Base-by-base conservation (phyloP, 1,140 invertebrate genomes). In the Cydia amplana region DNA sequence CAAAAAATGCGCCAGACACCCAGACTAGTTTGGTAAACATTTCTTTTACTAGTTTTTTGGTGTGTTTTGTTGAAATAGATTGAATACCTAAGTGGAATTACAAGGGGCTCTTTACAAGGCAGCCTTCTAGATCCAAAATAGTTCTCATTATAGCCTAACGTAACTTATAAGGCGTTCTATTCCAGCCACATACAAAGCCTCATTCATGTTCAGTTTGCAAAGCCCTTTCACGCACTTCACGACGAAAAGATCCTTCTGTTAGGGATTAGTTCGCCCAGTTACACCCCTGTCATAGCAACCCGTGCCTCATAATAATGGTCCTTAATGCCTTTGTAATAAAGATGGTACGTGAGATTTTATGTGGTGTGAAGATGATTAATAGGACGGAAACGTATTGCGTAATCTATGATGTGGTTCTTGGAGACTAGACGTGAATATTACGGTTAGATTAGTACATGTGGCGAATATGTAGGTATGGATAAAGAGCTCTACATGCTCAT, bases 251-350 rank as follows among this genome's bases (percentile, higher is more conserved):
- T 60, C 20, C 55, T 60, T 23, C 18, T 20, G 55, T 4, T 23
- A n/a, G 20, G 55, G 55, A 60, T 60, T 60, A 60, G 7, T 60
- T n/a, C 49, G n/a, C 51, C n/a, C 10, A 5, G 51, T n/a, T 55
- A 55, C 51, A 18, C 46, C 46, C 36, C 36, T 49, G 12, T 46
- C 43, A 16, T 7, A 7, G 46, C 14, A 14, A 49, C 6, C 12
- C 16, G 16, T n/a, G 9, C 46, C 51, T n/a, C 51, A 9, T 55
- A 55, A 55, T 49, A 55, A 55, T 20, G 5, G n/a, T 60, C 23
- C 55, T 60, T 60, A 60, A 60, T 18, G 55, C 20, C 20, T 60
- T 60, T 10, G 55, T 60, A 60, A 60, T 60, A 60, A 60, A 60
- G 20, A 23, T 18, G 7, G 16, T n/a, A 60, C 9, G 20, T 23